phyloP scores from a whole-genome alignment of 1,140 invertebrate genomes.

The Saccostrea glomerata region DNA sequence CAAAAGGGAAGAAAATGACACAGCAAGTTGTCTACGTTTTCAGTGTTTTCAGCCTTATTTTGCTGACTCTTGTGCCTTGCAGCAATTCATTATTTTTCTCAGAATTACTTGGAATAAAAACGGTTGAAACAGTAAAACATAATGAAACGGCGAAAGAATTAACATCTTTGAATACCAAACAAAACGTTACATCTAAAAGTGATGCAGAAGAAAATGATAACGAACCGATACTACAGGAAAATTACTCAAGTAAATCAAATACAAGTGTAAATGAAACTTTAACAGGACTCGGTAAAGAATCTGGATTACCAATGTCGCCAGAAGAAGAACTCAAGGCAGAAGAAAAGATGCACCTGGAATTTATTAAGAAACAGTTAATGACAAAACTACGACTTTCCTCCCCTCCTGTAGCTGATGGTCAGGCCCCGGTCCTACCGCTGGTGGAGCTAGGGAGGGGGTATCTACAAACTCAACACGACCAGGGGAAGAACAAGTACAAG shows the following conservation, averaged over 20 bases:
- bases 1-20: neutral
- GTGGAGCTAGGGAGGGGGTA: constrained; percentile 30
- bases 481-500: neutral
- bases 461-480: neutral
- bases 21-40: neutral
- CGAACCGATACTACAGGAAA: neutral
- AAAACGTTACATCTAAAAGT: neutral
- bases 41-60: neutral
- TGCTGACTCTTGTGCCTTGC: neutral
- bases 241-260: neutral
- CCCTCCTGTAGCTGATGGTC: constrained; percentile 38
- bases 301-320: neutral
- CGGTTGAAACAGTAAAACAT: neutral
- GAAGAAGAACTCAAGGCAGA: neutral
- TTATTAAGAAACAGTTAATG: constrained; percentile 47
- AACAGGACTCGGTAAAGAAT: neutral
- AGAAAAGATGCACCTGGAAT: constrained; percentile 41
- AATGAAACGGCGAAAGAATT: neutral
- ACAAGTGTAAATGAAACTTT: neutral
- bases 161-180: neutral
- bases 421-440: constrained; percentile 43
- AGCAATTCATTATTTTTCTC: neutral
- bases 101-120: neutral
- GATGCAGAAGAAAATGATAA: neutral
- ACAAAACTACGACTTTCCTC: constrained; percentile 42